Conservation (phyloP, 2,797 vertebrate genomes). For the Enteromius mattozi region DNA sequence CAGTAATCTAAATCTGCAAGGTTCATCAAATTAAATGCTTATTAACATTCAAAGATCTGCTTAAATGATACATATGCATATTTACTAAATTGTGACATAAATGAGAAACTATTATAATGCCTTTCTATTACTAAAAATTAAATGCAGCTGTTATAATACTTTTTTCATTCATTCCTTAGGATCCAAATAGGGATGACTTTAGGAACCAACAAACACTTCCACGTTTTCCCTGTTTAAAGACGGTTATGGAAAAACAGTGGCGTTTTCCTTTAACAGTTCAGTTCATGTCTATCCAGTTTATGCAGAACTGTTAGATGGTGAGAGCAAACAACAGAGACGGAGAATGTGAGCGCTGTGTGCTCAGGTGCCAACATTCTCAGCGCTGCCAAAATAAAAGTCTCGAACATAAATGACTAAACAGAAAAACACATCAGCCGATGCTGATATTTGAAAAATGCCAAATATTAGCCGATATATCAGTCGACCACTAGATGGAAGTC, state of each 20-base stretch:
- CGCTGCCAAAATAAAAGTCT: background rate
- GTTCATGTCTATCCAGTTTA: background rate
- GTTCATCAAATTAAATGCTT: background rate
- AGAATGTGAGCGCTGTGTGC: background rate
- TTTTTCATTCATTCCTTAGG: background rate
- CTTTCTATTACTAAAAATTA: background rate
- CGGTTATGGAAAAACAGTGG: no score
- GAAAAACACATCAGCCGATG: background rate
- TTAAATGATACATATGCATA: background rate
- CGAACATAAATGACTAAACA: background rate
- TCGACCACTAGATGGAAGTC: background rate
- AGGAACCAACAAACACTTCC: no score
- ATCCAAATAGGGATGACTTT: no score
- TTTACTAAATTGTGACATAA: background rate
- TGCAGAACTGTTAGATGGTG: no score
- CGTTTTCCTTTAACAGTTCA: background rate
- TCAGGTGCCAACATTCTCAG: background rate
- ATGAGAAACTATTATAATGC: background rate
- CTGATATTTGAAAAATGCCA: background rate
- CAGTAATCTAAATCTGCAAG: no score
- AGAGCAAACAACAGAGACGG: no score
- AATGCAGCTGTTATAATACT: background rate
- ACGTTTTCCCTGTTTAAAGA: no score
- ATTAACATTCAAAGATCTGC: background rate
- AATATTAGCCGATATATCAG: background rate